phyloP scores from a whole-genome alignment of 2,113 vertebrate species.

The Esox niger region DNA sequence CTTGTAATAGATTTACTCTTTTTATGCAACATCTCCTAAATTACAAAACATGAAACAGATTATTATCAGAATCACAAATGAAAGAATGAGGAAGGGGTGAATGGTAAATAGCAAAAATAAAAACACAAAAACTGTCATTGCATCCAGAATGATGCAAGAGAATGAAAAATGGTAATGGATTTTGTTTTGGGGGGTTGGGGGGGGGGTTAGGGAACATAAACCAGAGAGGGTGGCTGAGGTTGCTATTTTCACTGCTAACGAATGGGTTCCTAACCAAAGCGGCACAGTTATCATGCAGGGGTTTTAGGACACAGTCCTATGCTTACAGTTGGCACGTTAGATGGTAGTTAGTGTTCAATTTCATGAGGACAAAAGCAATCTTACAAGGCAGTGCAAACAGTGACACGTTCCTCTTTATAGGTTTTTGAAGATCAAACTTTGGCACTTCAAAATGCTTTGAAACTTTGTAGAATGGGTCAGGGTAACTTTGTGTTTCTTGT shows the following conservation, averaged over 20 bases:
- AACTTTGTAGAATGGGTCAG: slow-evolving; percentile 6
- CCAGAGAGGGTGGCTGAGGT: slow-evolving; percentile 51
- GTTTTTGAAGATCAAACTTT: slow-evolving; percentile 38
- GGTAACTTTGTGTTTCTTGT: neutral
- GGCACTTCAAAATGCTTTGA: slow-evolving; percentile 48
- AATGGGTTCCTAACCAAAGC: slow-evolving; percentile 49
- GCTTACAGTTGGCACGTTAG: slow-evolving; percentile 48
- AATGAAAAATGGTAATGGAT: slow-evolving; percentile 17
- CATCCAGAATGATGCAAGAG: slow-evolving; percentile 67
- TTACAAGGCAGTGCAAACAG: slow-evolving; percentile 43
- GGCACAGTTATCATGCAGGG: slow-evolving; percentile 57
- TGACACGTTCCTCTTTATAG: slow-evolving; percentile 18
- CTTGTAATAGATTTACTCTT: slow-evolving; percentile 82
- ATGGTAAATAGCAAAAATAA: slow-evolving; percentile 40
- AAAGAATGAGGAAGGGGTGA: slow-evolving; percentile 79
- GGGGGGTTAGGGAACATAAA: slow-evolving; percentile 52
- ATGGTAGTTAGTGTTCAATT: slow-evolving; percentile 47
- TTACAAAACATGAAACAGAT: slow-evolving; percentile 80
- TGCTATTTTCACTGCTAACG: slow-evolving; percentile 44
- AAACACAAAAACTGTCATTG: slow-evolving; percentile 36
- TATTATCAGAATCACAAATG: slow-evolving; percentile 60
- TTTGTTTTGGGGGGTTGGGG: slow-evolving; percentile 25
- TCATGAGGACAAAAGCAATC: slow-evolving; percentile 44
- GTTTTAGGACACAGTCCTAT: slow-evolving; percentile 59
- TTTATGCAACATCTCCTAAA: slow-evolving; percentile 86